phyloP scores from a whole-genome alignment of 2,797 vertebrate genomes.

The Psittacula echo region DNA sequence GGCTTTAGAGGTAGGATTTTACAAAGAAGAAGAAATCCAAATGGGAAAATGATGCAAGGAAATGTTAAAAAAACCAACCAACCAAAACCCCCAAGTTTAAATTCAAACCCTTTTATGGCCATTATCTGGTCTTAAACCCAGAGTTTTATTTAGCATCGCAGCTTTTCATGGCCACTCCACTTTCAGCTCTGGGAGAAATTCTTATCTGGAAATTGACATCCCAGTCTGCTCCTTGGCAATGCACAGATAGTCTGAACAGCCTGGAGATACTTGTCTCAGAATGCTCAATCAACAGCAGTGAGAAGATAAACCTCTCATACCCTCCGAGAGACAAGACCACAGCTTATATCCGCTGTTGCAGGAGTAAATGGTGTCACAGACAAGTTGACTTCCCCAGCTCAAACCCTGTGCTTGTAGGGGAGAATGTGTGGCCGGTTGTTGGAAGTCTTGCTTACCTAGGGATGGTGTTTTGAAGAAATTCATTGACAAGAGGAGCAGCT shows the following conservation, averaged over 20 bases:
- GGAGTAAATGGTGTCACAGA: not conserved
- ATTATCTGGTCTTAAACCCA: not conserved
- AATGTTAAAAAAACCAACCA: not conserved
- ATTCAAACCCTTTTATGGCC: not conserved
- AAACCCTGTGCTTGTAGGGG: not conserved
- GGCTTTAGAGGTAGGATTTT: not conserved
- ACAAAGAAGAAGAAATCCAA: not conserved
- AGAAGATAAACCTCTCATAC: not conserved
- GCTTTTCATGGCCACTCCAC: not conserved
- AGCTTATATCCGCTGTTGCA: not conserved
- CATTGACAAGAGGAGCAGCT: not conserved
- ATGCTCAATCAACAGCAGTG: not conserved
- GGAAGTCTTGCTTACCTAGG: not conserved
- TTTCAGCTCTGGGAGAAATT: not conserved
- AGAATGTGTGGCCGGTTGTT: not conserved
- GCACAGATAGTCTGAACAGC: not conserved
- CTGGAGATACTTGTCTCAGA: not conserved
- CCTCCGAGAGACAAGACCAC: not conserved
- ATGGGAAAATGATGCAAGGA: not conserved
- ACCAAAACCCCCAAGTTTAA: rapidly evolving
- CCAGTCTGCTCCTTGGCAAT: not conserved
- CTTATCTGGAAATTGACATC: not conserved
- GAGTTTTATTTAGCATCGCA: not conserved
- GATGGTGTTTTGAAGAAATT: not conserved
- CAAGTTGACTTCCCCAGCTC: not conserved